Evolutionary conservation across 2,113 vertebrate genomes (phyloP), one percentile per base, ranked within the genome.

Genomic region (Siniperca knerii): DNA sequence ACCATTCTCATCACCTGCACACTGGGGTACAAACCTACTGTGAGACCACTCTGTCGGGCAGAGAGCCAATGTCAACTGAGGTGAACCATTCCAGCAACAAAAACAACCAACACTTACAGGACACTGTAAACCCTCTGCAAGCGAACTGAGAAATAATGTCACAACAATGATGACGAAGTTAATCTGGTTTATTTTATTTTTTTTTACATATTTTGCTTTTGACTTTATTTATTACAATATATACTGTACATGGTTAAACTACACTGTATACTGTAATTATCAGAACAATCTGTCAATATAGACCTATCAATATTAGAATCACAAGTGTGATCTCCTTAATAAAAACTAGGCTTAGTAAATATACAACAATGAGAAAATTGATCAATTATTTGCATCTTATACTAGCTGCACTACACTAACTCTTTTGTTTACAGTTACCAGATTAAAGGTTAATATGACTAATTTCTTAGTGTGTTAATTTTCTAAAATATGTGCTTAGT

Each of bases 11-110:
- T 90, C 94, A 91, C 91, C 87, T 90, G 92, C 90, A 85, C 86
- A 74, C 89, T 76, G 65, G 91, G 92, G 87, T 84, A 67, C 85
- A 52, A 75, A 90, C 89, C 92, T 58, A 90, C 90, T 91, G 93
- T 84, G 92, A 94, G 83, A 86, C 87, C 87, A 79, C 68, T 90
- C 81, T 68, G 76, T 74, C 60, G 82, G 92, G 93, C 91, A 80
- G 33, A 23, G 20, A 21, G 92, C 94, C 95, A 90, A 86, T 86
- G 82, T 92, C 89, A 93, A 92, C 92, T 44, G 85, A 89, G 92
- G 93, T 92, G 90, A 94, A 90, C 81, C 69, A 20, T 37, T 91
- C 81, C 77, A 67, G 90, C 81, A 90, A 90, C 86, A 92, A 87
- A 84, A 90, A 92, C 87, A 90, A 83, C 81, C 84, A 83, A 67